Percentiles rank a stretch among this genome's conserved stretches.
Conservation (phyloP, 2,113 vertebrate genomes). For the Progne subis region DNA sequence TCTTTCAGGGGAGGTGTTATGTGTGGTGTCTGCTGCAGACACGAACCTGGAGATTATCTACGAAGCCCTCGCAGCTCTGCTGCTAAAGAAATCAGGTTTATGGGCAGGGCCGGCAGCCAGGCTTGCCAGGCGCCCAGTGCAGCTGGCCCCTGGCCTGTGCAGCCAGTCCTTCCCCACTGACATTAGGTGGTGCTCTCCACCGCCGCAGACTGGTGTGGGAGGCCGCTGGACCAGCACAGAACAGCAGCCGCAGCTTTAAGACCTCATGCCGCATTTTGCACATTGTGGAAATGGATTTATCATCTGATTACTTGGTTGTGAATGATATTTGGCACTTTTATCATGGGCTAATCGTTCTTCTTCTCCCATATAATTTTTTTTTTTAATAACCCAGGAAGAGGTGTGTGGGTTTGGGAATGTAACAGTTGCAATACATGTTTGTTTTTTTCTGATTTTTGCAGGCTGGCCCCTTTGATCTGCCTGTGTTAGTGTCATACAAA, state of each 20-base stretch:
- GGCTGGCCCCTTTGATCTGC: slow-evolving; percentile 72
- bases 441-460: slow-evolving; percentile 72
- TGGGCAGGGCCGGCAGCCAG: not conserved
- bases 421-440: not conserved
- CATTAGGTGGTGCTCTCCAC: slow-evolving; percentile 47
- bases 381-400: not conserved
- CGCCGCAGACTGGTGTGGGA: not conserved
- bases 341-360: not conserved
- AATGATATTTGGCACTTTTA: slow-evolving; percentile 72
- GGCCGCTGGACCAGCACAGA: not conserved
- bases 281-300: not conserved
- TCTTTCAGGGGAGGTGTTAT: accelerated
- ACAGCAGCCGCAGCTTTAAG: not conserved
- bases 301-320: slow-evolving; percentile 25
- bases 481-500: slow-evolving; percentile 80
- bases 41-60: accelerated
- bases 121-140: not conserved
- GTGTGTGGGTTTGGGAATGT: not conserved
- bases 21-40: not conserved
- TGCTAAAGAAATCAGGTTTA: accelerated
- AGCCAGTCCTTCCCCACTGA: not conserved
- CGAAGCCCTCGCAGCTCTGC: accelerated
- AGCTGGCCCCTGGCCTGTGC: accelerated
- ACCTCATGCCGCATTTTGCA: not conserved
- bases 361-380: not conserved